A percentile compares a stretch with the other conserved stretches of the same genome.
Conservation (phyloP, 2,888 invertebrate genomes). For the Sarcophaga carnaria region DNA sequence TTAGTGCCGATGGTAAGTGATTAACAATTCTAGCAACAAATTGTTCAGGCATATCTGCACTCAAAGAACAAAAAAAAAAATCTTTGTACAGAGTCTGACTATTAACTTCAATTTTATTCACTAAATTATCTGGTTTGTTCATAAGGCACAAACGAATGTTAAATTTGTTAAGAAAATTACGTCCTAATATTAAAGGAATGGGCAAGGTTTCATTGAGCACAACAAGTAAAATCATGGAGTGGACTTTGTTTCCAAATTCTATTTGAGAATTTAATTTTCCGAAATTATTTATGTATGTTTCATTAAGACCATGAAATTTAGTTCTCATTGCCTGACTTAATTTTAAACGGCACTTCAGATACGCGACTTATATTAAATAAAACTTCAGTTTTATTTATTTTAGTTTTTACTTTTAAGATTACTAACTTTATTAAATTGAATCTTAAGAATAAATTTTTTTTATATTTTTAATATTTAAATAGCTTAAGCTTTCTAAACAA, state of each 20-base stretch:
- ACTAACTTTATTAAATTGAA: too few relatives aligned
- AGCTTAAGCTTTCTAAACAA: too few relatives aligned
- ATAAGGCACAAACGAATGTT: conserved; percentile 23
- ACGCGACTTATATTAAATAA: too few relatives aligned
- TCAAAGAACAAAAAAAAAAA: conserved; percentile 7
- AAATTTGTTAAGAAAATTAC: conserved; percentile 22
- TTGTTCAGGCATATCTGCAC: neutral
- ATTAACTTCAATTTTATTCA: conserved; percentile 33
- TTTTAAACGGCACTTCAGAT: conserved; percentile 37
- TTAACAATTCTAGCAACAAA: neutral
- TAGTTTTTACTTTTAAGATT: too few relatives aligned
- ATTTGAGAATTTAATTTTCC: conserved; percentile 36
- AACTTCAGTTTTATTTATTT: too few relatives aligned
- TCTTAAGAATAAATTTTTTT: too few relatives aligned
- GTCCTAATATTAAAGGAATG: conserved; percentile 32
- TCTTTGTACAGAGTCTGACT: neutral
- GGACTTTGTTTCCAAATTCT: neutral
- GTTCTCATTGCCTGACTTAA: conserved; percentile 7
- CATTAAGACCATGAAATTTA: conserved; percentile 40
- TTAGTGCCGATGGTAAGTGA: neutral
- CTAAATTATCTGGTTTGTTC: neutral
- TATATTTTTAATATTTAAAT: too few relatives aligned
- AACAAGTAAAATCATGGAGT: conserved; percentile 44
- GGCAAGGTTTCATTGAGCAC: conserved; percentile 45
- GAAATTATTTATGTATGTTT: neutral